Percentiles rank a stretch among this genome's conserved stretches.
phyloP scores from a whole-genome alignment of 2,888 invertebrate species.

The Calameuta idolon region DNA sequence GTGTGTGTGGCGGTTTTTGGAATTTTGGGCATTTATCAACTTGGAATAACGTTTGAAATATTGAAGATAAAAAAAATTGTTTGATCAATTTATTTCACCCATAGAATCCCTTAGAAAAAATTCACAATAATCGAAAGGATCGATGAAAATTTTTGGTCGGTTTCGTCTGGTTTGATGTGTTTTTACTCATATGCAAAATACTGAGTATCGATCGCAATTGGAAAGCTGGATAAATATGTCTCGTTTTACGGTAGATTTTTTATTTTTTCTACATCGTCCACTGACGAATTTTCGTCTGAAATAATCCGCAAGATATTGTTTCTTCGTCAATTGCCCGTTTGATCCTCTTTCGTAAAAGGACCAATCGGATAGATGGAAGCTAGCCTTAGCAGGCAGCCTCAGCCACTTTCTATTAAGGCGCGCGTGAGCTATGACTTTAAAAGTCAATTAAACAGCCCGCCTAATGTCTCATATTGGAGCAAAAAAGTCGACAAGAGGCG shows the following conservation, averaged over 20 bases:
- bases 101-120: no score
- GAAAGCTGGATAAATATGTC: not conserved
- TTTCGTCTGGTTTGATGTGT: no score
- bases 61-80: no score
- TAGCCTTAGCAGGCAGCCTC: not conserved
- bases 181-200: not conserved
- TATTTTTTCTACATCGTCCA: not conserved
- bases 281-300: not conserved
- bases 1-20: no score
- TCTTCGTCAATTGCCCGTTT: not conserved
- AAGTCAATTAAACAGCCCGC: conserved; percentile 7
- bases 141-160: no score
- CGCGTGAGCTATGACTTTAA: conserved; percentile 5
- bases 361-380: not conserved
- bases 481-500: conserved; percentile 3
- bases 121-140: no score
- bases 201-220: not conserved
- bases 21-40: no score
- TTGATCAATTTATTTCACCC: no score
- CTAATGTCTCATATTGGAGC: conserved; percentile 2
- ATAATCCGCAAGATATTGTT: not conserved
- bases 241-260: not conserved
- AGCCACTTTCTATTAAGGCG: not conserved
- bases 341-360: not conserved
- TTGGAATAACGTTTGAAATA: no score